A percentile compares a stretch with the other conserved stretches of the same genome.
Evolutionary conservation across 1,140 invertebrate genomes (phyloP).

Genomic region (Dufourea novaeangliae): DNA sequence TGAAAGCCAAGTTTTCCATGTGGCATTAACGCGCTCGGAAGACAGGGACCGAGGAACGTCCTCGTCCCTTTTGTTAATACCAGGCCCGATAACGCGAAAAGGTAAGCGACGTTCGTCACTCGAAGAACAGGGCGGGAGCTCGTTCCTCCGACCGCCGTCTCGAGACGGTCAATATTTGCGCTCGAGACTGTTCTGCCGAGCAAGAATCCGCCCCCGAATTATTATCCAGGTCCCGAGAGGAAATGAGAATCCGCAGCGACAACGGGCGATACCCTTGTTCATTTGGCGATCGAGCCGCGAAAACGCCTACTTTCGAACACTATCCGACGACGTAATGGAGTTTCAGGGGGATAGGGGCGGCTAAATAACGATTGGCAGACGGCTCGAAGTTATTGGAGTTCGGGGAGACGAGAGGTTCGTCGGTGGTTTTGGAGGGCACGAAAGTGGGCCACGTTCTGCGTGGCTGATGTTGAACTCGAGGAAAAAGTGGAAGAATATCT

Average conservation of each 20-base stretch:
- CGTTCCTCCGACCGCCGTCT: not conserved
- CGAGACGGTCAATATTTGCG: conserved; percentile 57
- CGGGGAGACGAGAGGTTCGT: not conserved
- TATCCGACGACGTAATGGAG: conserved; percentile 57
- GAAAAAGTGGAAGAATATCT: too few species aligned
- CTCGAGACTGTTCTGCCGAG: conserved; percentile 7
- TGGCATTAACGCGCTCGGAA: conserved; percentile 33
- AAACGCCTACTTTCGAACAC: conserved; percentile 33
- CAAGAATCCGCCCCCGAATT: conserved; percentile 29
- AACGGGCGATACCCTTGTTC: conserved; percentile 39
- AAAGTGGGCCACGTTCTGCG: not conserved
- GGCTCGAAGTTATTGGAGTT: not conserved
- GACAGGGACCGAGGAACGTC: conserved; percentile 13
- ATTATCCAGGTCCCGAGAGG: conserved; percentile 44
- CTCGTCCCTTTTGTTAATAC: conserved; percentile 56
- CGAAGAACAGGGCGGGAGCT: not conserved
- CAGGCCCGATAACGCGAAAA: conserved; percentile 37
- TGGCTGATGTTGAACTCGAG: not conserved
- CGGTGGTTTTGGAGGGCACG: too few species aligned
- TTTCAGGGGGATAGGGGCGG: too few species aligned
- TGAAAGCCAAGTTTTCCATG: conserved; percentile 46
- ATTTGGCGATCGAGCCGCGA: conserved; percentile 13
- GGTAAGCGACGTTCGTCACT: conserved; percentile 24
- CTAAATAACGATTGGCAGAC: conserved; percentile 40
- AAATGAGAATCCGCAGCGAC: conserved; percentile 34